phyloP scores from a whole-genome alignment of 2,888 invertebrate species.

The Himalopsyche tibetana region DNA sequence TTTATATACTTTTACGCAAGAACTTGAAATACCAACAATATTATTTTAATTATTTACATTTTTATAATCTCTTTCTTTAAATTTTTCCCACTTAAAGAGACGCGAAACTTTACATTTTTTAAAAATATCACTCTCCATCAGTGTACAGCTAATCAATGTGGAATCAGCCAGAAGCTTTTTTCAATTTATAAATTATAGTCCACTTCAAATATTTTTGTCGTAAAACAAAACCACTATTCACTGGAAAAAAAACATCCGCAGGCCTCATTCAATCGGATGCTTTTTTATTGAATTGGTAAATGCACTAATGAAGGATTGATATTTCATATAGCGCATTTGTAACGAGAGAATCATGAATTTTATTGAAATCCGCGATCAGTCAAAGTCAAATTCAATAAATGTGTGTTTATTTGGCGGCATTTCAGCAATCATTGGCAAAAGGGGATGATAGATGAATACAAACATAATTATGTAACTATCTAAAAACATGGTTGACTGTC shows the following conservation, averaged over 20 bases:
- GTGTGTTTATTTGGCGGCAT: slow-evolving; percentile 9
- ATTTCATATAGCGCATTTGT: neutral
- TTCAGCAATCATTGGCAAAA: slow-evolving; percentile 9
- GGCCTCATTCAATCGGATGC: neutral
- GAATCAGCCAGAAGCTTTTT: neutral
- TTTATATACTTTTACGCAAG: too few species aligned
- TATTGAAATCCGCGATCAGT: neutral
- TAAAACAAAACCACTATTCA: neutral
- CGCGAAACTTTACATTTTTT: too few species aligned
- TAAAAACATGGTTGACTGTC: neutral
- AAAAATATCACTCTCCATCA: too few species aligned
- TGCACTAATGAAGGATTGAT: slow-evolving; percentile 26
- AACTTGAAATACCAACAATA: too few species aligned
- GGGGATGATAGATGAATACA: neutral
- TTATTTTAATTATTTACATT: too few species aligned
- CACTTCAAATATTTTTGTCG: neutral
- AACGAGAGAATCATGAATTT: slow-evolving; percentile 6
- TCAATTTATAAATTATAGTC: neutral
- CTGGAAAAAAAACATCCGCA: neutral
- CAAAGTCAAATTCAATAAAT: neutral
- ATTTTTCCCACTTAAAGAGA: too few species aligned
- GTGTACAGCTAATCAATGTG: too few species aligned
- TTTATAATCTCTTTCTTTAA: too few species aligned
- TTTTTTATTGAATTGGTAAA: slow-evolving; percentile 20
- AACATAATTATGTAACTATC: neutral